Evolutionary conservation across 1,140 invertebrate species (phyloP), one percentile per base, ranked within the genome.

Genomic region (Fopius arisanus): DNA sequence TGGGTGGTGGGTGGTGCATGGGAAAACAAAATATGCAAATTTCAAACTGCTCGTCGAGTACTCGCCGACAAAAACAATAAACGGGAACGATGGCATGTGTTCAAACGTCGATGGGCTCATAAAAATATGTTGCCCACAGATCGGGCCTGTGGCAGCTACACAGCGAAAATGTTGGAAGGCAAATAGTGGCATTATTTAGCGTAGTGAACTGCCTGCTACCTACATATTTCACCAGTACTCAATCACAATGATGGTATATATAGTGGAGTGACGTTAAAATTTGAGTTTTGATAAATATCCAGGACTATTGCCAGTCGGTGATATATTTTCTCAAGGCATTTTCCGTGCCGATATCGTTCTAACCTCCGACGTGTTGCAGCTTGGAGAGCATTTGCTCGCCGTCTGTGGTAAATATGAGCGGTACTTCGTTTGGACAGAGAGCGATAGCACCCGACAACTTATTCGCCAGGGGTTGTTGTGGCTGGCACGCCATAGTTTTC

Each of bases 51-150:
- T 19, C 14, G 12, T 31, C 29, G 62, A 16, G 29, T 29, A 31
- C 62, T 65, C 19, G 3, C 62, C 77, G 80, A 80, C 80, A 84
- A 85, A 86, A 85, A 85, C 83, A 86, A 85, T 86, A 84, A 84
- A 83, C 82, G 80, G 77, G 81, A 81, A 72, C 79, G 79, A 79
- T 84, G 82, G 82, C 83, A 82, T 82, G 83, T 84, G 82, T 85
- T 84, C 83, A 83, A 82, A 83, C 82, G 80, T 81, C 82, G 81
- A 84, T 81, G 76, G 79, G 84, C 83, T 78, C 78, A 80, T 83
- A 82, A 80, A 86, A 86, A 83, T 85, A 82, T 80, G 28, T 68
- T 67, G 41, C 16, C 16, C 16, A 48, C 14, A 48, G 33, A 37
- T 37, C 33, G 33, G 33, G 33, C 12, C 33, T 37, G 33, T 37